phyloP scores from a whole-genome alignment of 2,113 vertebrate species.

The Crotalus helleri region DNA sequence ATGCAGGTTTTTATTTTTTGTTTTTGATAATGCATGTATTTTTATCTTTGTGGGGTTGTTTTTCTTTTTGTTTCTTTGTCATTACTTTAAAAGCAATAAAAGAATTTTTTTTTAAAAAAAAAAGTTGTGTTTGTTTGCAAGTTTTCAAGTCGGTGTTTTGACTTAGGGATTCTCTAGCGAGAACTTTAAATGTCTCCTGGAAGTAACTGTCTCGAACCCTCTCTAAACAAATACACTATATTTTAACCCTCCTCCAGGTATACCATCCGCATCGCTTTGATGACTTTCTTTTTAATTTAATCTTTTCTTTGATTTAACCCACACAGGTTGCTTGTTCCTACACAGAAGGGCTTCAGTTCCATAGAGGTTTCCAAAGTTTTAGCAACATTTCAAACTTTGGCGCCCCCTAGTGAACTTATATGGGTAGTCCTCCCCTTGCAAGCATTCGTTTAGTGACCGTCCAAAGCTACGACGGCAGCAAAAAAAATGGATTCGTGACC shows the following conservation, averaged over 20 bases:
- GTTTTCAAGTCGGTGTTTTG: neutral
- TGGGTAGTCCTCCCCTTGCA: too few relatives aligned
- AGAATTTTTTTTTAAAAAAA: neutral
- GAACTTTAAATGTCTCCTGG: neutral
- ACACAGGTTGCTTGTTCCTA: too few relatives aligned
- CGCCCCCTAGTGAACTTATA: too few relatives aligned
- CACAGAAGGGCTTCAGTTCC: too few relatives aligned
- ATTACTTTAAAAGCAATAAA: neutral
- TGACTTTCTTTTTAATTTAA: too few relatives aligned
- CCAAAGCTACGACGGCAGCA: too few relatives aligned
- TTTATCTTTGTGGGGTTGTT: neutral
- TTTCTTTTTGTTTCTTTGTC: neutral
- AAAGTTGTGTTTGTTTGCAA: neutral
- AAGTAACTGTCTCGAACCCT: neutral
- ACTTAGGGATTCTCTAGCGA: neutral
- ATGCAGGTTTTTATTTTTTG: neutral
- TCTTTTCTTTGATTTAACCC: too few relatives aligned
- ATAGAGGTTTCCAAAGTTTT: too few relatives aligned
- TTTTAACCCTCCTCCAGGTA: neutral
- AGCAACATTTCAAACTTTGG: too few relatives aligned
- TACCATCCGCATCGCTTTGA: neutral
- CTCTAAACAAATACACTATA: neutral
- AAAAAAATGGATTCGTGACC: too few relatives aligned
- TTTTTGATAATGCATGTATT: neutral
- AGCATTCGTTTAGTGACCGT: too few relatives aligned